Conservation (phyloP, 2,888 invertebrate genomes). For the Lamellibrachia columna region DNA sequence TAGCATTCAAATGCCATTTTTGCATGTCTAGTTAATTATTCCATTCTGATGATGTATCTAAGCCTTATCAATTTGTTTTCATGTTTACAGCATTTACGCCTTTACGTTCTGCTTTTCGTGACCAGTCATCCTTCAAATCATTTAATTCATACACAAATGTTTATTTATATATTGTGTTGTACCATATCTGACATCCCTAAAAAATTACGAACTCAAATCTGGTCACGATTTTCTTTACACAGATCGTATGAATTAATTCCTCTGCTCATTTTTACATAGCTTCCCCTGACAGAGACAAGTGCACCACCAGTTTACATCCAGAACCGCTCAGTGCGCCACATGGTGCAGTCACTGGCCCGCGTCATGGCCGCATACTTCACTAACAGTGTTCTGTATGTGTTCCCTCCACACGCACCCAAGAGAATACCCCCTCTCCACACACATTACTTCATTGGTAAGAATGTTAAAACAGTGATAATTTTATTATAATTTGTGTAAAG, state of each 20-base stretch:
- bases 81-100: too few relatives aligned
- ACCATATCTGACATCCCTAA: too few relatives aligned
- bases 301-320: conserved; percentile 25
- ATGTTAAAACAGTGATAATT: neutral
- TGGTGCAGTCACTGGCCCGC: conserved; percentile 54
- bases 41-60: too few relatives aligned
- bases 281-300: neutral
- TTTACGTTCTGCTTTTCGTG: too few relatives aligned
- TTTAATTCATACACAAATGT: too few relatives aligned
- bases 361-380: conserved; percentile 64
- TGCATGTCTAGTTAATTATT: too few relatives aligned
- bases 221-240: neutral
- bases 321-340: conserved; percentile 28
- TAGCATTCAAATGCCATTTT: too few relatives aligned
- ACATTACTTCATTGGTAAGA: conserved; percentile 28
- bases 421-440: conserved; percentile 53
- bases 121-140: too few relatives aligned
- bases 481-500: neutral
- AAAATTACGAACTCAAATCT: neutral
- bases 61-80: too few relatives aligned
- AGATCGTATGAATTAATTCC: neutral
- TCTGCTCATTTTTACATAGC: neutral
- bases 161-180: too few relatives aligned
- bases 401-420: conserved; percentile 60
- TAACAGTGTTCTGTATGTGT: conserved; percentile 58